Evolutionary conservation across 2,888 invertebrate species (phyloP).

Genomic region (Aspidapion aeneum): DNA sequence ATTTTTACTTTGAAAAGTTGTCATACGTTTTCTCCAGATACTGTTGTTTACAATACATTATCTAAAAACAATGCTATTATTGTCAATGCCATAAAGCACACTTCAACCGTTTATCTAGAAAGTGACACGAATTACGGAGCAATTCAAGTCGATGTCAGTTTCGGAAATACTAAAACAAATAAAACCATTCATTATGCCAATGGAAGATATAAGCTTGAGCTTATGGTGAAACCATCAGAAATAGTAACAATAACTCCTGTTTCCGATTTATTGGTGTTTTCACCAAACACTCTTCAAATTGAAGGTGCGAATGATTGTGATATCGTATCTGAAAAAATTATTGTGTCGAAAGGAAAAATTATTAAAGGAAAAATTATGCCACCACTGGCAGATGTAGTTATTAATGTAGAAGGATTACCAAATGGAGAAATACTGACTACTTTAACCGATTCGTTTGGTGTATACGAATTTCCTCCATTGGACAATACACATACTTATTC

Average conservation of each 20-base stretch:
- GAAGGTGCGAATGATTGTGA: constrained; percentile 67
- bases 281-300: constrained; percentile 57
- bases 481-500: constrained; percentile 67
- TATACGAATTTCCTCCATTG: constrained; percentile 82
- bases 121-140: constrained; percentile 36
- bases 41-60: constrained; percentile 46
- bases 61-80: constrained; percentile 42
- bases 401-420: constrained; percentile 51
- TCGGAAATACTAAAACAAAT: constrained; percentile 23
- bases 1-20: constrained; percentile 74
- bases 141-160: constrained; percentile 32
- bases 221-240: constrained; percentile 52
- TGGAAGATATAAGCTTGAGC: constrained; percentile 45
- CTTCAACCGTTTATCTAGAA: constrained; percentile 34
- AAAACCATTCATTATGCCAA: constrained; percentile 27
- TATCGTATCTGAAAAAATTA: constrained; percentile 55
- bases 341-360: constrained; percentile 47
- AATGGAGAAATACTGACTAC: constrained; percentile 47
- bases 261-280: constrained; percentile 70
- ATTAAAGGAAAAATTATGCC: constrained; percentile 68
- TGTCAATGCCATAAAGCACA: constrained; percentile 42
- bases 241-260: constrained; percentile 60
- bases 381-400: constrained; percentile 55
- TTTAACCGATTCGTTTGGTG: constrained; percentile 66
- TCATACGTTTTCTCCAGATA: constrained; percentile 62